A percentile compares a stretch with the other conserved stretches of the same genome.
phyloP scores from a whole-genome alignment of 2,888 invertebrate genomes.

The Petrolisthes cinctipes region DNA sequence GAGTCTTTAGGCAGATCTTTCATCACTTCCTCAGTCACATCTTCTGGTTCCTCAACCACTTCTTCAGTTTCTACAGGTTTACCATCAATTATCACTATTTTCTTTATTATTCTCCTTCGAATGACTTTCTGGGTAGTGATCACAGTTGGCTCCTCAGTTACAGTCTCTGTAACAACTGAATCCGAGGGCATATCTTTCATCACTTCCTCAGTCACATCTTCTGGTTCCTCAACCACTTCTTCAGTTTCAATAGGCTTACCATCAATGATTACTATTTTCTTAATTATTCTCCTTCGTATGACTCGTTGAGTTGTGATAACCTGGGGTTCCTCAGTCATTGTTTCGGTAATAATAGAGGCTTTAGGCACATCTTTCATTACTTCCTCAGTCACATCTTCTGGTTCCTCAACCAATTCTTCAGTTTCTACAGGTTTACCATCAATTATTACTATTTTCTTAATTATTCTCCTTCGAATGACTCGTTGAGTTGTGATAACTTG shows the following conservation, averaged over 20 bases:
- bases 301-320: background rate
- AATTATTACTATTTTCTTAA: conserved; percentile 42
- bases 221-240: conserved; percentile 47
- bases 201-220: conserved; percentile 34
- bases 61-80: conserved; percentile 43
- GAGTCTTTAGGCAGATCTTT: background rate
- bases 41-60: conserved; percentile 39
- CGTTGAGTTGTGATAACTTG: conserved; percentile 8
- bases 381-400: conserved; percentile 45
- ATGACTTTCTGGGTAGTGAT: background rate
- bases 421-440: conserved; percentile 49
- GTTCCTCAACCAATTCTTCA: conserved; percentile 51
- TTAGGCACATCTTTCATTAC: conserved; percentile 21
- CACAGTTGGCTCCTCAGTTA: conserved; percentile 21
- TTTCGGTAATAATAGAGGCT: conserved; percentile 16
- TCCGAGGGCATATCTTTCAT: conserved; percentile 24
- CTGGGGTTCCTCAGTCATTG: conserved; percentile 27
- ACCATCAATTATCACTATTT: conserved; percentile 35
- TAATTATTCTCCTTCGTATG: conserved; percentile 42
- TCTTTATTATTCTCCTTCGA: conserved; percentile 19
- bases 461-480: conserved; percentile 27
- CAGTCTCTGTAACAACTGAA: conserved; percentile 28
- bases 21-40: conserved; percentile 16
- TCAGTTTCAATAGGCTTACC: conserved; percentile 52
- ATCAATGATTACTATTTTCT: conserved; percentile 44